These are phyloP conservation scores for Geococcyx californianus DNA, from an alignment of 2,113 vertebrate species.

Conservation along the genomic window DNA sequence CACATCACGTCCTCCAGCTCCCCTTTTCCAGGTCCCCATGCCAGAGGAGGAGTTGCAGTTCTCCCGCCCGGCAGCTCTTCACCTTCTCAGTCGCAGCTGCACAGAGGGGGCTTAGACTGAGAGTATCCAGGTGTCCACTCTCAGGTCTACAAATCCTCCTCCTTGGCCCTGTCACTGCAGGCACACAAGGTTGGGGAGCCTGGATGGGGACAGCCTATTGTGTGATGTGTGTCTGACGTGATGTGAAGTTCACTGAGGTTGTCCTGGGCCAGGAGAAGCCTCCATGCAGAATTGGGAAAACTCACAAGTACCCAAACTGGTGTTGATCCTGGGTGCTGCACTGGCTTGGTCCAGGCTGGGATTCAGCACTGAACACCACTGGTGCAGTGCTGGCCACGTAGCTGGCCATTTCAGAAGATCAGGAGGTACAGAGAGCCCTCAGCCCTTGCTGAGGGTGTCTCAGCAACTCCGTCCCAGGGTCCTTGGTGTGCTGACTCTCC, in stretches of 20 bases:
- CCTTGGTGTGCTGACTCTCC: neutral
- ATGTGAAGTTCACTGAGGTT: neutral
- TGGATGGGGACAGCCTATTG: neutral
- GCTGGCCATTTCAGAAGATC: neutral
- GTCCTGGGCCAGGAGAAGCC: neutral
- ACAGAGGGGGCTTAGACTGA: neutral
- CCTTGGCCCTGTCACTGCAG: neutral
- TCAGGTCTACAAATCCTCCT: neutral
- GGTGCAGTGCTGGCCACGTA: neutral
- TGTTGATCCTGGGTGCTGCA: fast-evolving
- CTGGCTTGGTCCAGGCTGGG: neutral
- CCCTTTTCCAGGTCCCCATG: neutral
- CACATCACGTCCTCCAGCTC: neutral
- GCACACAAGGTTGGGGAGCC: neutral
- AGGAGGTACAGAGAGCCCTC: neutral
- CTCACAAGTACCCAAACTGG: neutral
- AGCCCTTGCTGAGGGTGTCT: neutral
- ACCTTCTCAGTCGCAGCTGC: neutral
- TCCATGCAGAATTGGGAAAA: fast-evolving
- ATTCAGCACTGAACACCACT: neutral
- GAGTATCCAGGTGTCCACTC: neutral
- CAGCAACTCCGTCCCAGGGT: neutral
- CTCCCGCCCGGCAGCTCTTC: neutral
- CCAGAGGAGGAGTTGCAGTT: neutral
- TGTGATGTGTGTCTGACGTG: neutral